Percentiles rank a stretch among this genome's conserved stretches.
Conservation (phyloP, 2,888 invertebrate species). For the Arctia plantaginis region DNA sequence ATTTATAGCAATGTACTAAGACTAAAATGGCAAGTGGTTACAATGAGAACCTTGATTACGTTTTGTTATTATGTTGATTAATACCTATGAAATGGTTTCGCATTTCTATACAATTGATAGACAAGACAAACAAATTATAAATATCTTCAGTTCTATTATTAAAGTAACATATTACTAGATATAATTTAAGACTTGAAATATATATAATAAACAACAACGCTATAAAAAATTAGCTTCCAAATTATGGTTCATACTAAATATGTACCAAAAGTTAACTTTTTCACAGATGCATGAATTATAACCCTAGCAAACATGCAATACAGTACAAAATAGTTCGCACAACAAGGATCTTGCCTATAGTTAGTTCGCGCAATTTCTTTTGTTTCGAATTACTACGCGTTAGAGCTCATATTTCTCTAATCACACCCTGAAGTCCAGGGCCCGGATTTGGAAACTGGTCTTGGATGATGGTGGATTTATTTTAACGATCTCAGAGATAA, state of each 20-base stretch:
- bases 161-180: neutral
- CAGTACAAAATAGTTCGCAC: neutral
- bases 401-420: neutral
- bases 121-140: neutral
- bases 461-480: neutral
- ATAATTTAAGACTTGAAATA: neutral
- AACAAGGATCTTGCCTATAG: neutral
- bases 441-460: neutral
- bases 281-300: neutral
- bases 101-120: neutral
- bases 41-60: neutral
- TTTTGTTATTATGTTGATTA: neutral
- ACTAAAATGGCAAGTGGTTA: neutral
- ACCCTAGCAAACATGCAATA: neutral
- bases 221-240: neutral
- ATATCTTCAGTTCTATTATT: neutral
- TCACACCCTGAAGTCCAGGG: neutral
- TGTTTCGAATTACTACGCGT: neutral
- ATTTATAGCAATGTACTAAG: neutral
- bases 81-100: neutral
- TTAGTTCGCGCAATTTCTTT: neutral
- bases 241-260: neutral
- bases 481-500: neutral
- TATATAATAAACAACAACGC: neutral
- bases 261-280: neutral